Evolutionary conservation across 1,140 invertebrate species (phyloP).

Genomic region (Philaenus spumarius): DNA sequence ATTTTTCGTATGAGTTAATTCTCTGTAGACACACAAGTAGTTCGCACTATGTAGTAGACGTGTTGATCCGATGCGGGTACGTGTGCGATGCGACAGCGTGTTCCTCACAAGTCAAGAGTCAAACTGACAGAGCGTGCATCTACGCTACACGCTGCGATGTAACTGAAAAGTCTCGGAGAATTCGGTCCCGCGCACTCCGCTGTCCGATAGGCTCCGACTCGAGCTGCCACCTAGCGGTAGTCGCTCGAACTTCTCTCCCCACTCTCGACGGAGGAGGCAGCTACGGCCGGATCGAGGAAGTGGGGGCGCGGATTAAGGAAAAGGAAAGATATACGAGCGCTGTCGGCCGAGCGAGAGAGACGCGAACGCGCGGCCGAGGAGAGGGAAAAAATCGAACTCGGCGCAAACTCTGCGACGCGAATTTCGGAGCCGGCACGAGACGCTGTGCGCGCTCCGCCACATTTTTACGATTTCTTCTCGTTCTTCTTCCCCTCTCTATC

Average conservation of each 20-base stretch:
- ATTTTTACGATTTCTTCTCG: conserved; percentile 25
- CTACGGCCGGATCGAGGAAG: too few species aligned
- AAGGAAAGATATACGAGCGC: conserved; percentile 4
- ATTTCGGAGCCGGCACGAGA: conserved; percentile 23
- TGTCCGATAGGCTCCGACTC: conserved; percentile 44
- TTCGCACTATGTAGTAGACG: too few species aligned
- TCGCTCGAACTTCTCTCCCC: conserved; percentile 21
- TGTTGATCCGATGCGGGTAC: too few species aligned
- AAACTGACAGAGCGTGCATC: too few species aligned
- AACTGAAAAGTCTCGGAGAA: background rate
- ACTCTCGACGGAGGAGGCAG: conserved; percentile 21
- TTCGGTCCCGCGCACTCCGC: conserved; percentile 41
- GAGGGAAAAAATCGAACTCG: conserved; percentile 18
- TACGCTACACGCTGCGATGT: too few species aligned
- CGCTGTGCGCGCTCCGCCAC: conserved; percentile 28
- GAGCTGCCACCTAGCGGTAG: conserved; percentile 39
- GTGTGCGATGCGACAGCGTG: too few species aligned
- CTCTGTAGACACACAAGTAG: too few species aligned
- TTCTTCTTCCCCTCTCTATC: conserved; percentile 19
- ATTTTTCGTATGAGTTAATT: too few species aligned
- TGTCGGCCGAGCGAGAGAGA: conserved; percentile 9
- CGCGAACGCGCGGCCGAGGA: background rate
- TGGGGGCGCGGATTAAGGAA: background rate
- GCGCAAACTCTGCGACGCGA: conserved; percentile 20
- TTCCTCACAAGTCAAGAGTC: too few species aligned